These are phyloP conservation scores for Sardinella longiceps DNA, from an alignment of 2,797 vertebrate species.

Conservation along the genomic window DNA sequence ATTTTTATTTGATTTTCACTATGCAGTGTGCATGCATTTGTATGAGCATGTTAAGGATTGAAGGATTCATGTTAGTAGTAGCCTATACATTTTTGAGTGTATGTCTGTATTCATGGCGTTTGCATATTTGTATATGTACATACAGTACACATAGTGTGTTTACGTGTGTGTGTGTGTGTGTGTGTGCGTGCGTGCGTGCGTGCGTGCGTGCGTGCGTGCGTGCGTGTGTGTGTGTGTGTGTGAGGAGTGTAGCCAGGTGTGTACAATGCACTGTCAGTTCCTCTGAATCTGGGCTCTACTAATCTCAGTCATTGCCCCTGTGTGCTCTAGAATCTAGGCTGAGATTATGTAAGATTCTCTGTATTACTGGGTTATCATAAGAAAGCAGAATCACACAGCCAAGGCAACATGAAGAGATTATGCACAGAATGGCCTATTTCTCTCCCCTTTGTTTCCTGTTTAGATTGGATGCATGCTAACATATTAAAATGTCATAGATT, in stretches of 20 bases:
- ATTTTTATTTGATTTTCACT: too few relatives aligned
- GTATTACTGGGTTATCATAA: conserved; percentile 13
- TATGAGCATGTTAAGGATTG: too few relatives aligned
- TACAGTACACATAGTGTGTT: too few relatives aligned
- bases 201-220: background rate
- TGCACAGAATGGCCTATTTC: background rate
- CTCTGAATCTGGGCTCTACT: background rate
- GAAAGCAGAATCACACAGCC: background rate
- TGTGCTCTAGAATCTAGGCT: background rate
- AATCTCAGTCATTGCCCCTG: background rate
- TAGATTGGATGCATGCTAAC: background rate
- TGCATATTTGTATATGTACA: conserved; percentile 20
- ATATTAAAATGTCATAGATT: conserved; percentile 17
- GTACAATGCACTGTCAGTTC: background rate
- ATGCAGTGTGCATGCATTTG: too few relatives aligned
- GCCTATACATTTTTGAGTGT: background rate
- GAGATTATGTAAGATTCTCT: conserved; percentile 15
- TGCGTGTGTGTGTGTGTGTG: conserved; percentile 11
- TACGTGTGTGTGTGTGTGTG: background rate
- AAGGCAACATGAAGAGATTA: conserved; percentile 7
- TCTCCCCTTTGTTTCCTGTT: conserved; percentile 5
- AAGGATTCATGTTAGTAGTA: conserved; percentile 16
- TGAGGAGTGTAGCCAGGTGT: background rate
- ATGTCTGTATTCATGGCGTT: too few relatives aligned
- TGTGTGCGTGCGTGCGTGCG: background rate